Evolutionary conservation across 2,888 invertebrate species (phyloP).

Genomic region (Sphaeridia pumilis): DNA sequence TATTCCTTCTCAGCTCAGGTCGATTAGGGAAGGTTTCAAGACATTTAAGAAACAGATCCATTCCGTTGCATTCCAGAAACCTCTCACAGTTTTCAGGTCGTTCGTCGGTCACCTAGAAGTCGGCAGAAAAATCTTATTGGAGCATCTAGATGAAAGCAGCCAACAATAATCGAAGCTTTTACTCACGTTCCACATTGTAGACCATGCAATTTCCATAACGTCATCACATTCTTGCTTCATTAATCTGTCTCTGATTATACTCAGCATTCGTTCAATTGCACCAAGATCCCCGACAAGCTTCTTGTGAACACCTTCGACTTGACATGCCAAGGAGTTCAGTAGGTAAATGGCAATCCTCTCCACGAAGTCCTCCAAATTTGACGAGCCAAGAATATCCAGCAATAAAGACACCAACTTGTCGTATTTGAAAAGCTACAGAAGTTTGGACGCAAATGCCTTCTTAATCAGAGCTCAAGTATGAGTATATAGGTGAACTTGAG

Average conservation of each 20-base stretch:
- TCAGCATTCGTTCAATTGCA: conserved; percentile 77
- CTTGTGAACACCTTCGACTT: conserved; percentile 88
- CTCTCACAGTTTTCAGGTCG: conserved; percentile 85
- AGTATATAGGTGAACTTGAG: neutral
- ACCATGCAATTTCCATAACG: conserved; percentile 95
- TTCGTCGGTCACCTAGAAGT: conserved; percentile 61
- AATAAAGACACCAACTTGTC: conserved; percentile 72
- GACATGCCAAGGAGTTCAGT: conserved; percentile 89
- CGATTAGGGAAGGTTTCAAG: conserved; percentile 75
- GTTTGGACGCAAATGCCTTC: neutral
- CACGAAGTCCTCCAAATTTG: conserved; percentile 79
- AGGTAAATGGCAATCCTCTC: conserved; percentile 90
- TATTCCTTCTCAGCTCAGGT: conserved; percentile 82
- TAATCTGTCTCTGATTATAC: conserved; percentile 70
- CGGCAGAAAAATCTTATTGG: neutral
- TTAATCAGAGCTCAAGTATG: neutral
- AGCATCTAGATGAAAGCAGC: neutral
- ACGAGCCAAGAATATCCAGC: conserved; percentile 65
- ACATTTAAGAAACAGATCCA: conserved; percentile 80
- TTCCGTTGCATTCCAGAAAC: conserved; percentile 77
- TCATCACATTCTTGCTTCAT: conserved; percentile 74
- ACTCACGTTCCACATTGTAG: conserved; percentile 89
- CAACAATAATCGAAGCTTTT: neutral
- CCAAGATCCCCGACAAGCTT: conserved; percentile 79
- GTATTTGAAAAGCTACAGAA: conserved; percentile 71